Evolutionary conservation across 2,888 invertebrate genomes (phyloP), one percentile per base, ranked within the genome.

Genomic region (Allolobophora icterica): DNA sequence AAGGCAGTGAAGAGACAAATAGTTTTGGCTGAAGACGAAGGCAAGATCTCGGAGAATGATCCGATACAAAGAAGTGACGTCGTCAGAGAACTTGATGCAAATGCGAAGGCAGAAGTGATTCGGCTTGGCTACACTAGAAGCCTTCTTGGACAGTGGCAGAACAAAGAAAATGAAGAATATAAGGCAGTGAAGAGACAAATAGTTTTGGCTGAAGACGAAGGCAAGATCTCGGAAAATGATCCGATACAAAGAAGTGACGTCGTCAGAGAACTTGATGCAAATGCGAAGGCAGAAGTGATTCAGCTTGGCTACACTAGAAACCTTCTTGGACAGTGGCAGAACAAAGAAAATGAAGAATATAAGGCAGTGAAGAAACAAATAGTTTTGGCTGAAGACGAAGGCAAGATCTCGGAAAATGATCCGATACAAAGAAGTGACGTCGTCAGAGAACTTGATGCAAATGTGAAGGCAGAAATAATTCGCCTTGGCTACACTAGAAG

Each of bases 291-390:
- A 6, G 38, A 84, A 19, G 84, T n/a, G 34, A 84, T 90, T 24
- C 40, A 83, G 71, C 21, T 19, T n/a, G 90, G 71, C 0, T 35
- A 19, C n/a, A 83, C 83, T 5, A 42, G 45, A 71, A 34, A n/a
- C 15, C 90, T 90, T 34, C 71, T 90, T n/a, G n/a, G 38, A 30
- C 90, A 90, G 58, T 90, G 90, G 90, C n/a, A 90, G 38, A 34
- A 35, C 90, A 90, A 71, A 38, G 90, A 91, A 34, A 90, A 91
- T 30, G 91, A 89, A 84, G 91, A 89, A 84, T 87, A 90, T 33
- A 91, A 89, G 71, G 89, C 30, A 89, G 11, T 58, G 19, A 91
- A 90, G 33, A 87, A 35, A 34, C 90, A 89, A 13, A n/a, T n/a
- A n/a, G n/a, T n/a, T n/a, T n/a, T n/a, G n/a, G n/a, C n/a, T n/a